Percentiles rank a stretch among this genome's conserved stretches.
These are phyloP conservation scores for Cryptotermes secundus DNA, from an alignment of 1,140 invertebrate genomes.

Conservation along the genomic window DNA sequence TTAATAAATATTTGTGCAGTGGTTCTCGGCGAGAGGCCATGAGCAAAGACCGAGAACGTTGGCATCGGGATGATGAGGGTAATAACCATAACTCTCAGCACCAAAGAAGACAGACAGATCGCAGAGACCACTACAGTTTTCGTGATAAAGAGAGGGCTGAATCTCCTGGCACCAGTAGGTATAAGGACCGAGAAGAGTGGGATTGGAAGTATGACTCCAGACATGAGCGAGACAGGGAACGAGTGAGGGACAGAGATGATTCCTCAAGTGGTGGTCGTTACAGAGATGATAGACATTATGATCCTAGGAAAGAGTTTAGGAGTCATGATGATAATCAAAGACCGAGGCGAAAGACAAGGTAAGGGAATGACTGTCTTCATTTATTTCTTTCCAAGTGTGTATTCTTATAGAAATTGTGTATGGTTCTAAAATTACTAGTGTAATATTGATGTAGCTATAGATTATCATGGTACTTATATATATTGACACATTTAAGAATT, in stretches of 20 bases:
- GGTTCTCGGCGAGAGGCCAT: constrained; percentile 14
- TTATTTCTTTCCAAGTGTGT: no score
- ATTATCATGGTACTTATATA: no score
- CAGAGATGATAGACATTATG: constrained; percentile 39
- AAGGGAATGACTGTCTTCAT: background rate
- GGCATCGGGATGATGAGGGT: constrained; percentile 22
- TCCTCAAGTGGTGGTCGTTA: constrained; percentile 40
- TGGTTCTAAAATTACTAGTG: no score
- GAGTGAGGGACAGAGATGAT: constrained; percentile 36
- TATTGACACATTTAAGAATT: no score
- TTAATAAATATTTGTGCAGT: background rate
- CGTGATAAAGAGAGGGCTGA: constrained; percentile 21
- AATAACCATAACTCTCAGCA: background rate
- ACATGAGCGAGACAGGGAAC: constrained; percentile 40
- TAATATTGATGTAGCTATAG: no score
- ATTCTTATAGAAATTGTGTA: no score
- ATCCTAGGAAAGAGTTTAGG: background rate
- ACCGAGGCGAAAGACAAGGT: background rate
- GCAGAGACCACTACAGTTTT: constrained; percentile 1
- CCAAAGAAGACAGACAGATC: background rate
- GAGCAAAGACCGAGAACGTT: constrained; percentile 29
- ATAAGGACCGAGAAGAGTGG: constrained; percentile 40
- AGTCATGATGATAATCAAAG: background rate
- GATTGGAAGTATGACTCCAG: constrained; percentile 40
- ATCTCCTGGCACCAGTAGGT: constrained; percentile 29